Evolutionary conservation across 2,797 vertebrate species (phyloP).

Genomic region (Tiaroga cobitis): DNA sequence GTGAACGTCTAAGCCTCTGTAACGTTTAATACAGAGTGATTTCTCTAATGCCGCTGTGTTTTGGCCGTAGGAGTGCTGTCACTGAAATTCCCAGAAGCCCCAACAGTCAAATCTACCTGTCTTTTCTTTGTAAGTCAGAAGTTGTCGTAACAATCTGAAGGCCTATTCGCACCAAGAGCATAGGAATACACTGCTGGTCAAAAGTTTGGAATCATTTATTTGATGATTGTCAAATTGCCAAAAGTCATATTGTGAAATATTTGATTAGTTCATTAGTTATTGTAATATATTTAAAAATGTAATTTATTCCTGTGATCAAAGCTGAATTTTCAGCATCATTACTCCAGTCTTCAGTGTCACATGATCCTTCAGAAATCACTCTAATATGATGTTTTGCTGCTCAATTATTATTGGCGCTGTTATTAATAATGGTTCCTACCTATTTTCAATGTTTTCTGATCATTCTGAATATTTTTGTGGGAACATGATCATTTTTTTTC

Average conservation of each 20-base stretch:
- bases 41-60: constrained; percentile 17
- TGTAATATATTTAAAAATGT: background rate
- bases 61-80: constrained; percentile 87
- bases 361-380: background rate
- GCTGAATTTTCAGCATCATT: constrained; percentile 8
- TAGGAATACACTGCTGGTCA: background rate
- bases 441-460: background rate
- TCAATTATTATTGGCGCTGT: background rate
- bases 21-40: background rate
- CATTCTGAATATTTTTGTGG: too few relatives aligned
- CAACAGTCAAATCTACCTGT: constrained; percentile 97
- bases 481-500: too few relatives aligned
- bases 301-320: background rate
- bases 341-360: background rate
- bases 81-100: constrained; percentile 96
- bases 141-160: background rate
- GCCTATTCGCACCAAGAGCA: background rate
- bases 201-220: background rate
- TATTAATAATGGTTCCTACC: background rate
- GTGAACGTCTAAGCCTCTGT: background rate
- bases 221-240: background rate
- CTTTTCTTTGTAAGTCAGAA: constrained; percentile 93
- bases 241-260: background rate
- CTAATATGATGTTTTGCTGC: too few relatives aligned
- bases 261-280: too few relatives aligned